Percentiles rank a stretch among this genome's conserved stretches.
Conservation (phyloP, 2,797 vertebrate species). For the Salarias fasciatus region DNA sequence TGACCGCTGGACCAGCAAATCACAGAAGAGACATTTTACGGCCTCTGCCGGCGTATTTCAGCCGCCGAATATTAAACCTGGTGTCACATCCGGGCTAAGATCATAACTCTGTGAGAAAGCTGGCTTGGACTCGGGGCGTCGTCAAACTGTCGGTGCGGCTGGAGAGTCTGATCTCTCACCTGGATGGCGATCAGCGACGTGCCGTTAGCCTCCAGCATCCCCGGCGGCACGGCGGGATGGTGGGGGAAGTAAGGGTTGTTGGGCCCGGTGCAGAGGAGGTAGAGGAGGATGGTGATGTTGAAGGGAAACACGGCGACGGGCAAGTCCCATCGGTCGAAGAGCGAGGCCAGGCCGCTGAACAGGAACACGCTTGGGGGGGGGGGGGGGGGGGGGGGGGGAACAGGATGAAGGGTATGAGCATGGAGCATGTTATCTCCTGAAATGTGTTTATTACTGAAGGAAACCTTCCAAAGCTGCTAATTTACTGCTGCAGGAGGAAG, state of each 20-base stretch:
- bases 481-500: neutral
- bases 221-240: constrained; percentile 39
- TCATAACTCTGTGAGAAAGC: constrained; percentile 1
- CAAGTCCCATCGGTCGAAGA: constrained; percentile 76
- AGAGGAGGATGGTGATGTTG: constrained; percentile 77
- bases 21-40: neutral
- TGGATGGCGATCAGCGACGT: constrained; percentile 62
- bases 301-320: constrained; percentile 81
- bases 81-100: constrained; percentile 6
- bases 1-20: neutral
- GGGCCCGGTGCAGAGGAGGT: constrained; percentile 74
- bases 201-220: constrained; percentile 52
- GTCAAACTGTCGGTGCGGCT: neutral
- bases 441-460: no score
- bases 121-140: neutral
- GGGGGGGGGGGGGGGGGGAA: no score
- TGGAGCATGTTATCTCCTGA: no score
- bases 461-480: no score
- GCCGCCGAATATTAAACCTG: constrained; percentile 4
- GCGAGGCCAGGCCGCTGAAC: constrained; percentile 67
- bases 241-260: constrained; percentile 77
- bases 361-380: constrained; percentile 73
- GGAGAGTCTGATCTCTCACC: constrained; percentile 57
- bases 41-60: neutral
- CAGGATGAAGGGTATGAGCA: no score